phyloP scores from a whole-genome alignment of 2,888 invertebrate genomes.

The Pyrochroa serraticornis region DNA sequence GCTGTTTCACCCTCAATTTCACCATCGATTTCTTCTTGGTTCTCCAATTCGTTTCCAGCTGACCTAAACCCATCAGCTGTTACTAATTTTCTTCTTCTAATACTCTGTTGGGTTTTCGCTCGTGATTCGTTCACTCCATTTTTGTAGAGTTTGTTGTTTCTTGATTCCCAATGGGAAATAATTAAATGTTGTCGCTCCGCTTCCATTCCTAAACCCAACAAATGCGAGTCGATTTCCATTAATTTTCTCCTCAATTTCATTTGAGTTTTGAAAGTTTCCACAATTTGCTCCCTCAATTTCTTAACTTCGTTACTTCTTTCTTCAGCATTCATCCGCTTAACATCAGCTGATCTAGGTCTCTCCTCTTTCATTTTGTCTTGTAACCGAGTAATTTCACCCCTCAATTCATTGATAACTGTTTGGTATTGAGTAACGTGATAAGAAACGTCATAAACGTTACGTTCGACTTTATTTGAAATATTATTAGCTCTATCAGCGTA shows the following conservation, averaged over 20 bases:
- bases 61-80: constrained; percentile 53
- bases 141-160: constrained; percentile 77
- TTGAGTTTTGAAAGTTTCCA: constrained; percentile 89
- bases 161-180: constrained; percentile 88
- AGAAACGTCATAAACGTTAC: constrained; percentile 59
- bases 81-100: constrained; percentile 49
- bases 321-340: constrained; percentile 51
- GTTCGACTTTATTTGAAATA: constrained; percentile 84
- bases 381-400: constrained; percentile 82
- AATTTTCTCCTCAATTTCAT: constrained; percentile 86
- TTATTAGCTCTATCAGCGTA: constrained; percentile 94
- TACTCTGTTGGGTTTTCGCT: constrained; percentile 67
- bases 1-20: constrained; percentile 68
- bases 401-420: constrained; percentile 78
- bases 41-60: constrained; percentile 51
- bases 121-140: constrained; percentile 62
- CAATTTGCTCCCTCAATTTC: constrained; percentile 81
- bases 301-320: constrained; percentile 59
- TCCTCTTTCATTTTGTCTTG: constrained; percentile 83
- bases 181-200: constrained; percentile 87
- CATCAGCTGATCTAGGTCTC: constrained; percentile 60
- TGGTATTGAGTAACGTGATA: constrained; percentile 85
- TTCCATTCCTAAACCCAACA: constrained; percentile 85
- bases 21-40: constrained; percentile 47
- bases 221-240: constrained; percentile 89